A percentile compares a stretch with the other conserved stretches of the same genome.
phyloP scores from a whole-genome alignment of 2,113 vertebrate species.

The Serranochromis macrocephalus region DNA sequence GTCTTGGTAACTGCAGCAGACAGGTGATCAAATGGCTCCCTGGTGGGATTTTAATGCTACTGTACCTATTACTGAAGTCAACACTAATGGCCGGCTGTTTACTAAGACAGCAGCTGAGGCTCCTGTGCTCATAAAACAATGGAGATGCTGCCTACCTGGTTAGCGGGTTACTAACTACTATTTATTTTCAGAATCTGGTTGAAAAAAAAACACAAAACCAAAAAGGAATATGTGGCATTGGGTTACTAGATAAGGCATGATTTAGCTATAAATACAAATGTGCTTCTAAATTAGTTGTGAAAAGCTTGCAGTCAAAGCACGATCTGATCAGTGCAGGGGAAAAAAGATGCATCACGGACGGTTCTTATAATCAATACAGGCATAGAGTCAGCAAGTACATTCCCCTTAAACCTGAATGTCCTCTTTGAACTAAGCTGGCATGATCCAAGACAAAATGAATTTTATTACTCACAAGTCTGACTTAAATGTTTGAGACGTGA shows the following conservation, averaged over 20 bases:
- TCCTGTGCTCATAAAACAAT: background rate
- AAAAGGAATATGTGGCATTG: background rate
- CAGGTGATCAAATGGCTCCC: background rate
- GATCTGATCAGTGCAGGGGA: background rate
- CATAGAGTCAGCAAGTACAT: background rate
- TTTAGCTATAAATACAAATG: background rate
- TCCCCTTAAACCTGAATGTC: background rate
- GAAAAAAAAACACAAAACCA: background rate
- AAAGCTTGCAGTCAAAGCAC: background rate
- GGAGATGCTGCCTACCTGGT: background rate
- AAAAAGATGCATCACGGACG: background rate
- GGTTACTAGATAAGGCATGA: background rate
- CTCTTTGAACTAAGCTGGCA: background rate
- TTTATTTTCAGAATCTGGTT: background rate
- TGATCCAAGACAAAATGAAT: background rate
- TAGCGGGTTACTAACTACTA: background rate
- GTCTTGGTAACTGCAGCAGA: constrained; percentile 12
- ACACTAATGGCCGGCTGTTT: constrained; percentile 47
- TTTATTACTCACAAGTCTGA: background rate
- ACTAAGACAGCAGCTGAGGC: constrained; percentile 27
- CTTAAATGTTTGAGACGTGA: background rate
- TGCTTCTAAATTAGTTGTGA: background rate
- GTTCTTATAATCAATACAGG: constrained; percentile 7
- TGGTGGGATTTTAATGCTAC: background rate
- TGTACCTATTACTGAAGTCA: constrained; percentile 16